These are phyloP conservation scores for Pipa parva DNA, from an alignment of 2,113 vertebrate species.

Conservation along the genomic window DNA sequence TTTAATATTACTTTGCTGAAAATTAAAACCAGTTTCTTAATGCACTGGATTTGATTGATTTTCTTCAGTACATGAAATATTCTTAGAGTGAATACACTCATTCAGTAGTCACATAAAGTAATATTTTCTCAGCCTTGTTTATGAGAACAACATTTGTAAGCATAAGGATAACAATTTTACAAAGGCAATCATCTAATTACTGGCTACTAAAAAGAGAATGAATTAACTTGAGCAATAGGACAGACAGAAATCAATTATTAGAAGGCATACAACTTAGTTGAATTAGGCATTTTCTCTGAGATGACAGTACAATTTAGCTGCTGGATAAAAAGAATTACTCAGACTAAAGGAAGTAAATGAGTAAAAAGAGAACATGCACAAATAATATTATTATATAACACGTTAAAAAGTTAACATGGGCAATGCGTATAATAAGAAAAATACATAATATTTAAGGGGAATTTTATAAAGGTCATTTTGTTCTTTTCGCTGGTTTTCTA, in stretches of 20 bases:
- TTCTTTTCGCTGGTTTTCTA: no score
- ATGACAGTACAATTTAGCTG: not conserved
- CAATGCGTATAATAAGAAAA: no score
- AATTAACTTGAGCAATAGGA: slow-evolving; percentile 13
- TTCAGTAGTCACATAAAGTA: no score
- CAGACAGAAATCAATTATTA: slow-evolving; percentile 3
- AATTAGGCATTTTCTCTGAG: not conserved
- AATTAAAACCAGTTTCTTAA: not conserved
- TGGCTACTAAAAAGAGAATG: not conserved
- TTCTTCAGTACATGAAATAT: not conserved
- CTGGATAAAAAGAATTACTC: no score
- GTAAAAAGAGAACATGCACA: no score
- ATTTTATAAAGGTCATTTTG: no score
- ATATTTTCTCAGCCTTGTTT: not conserved
- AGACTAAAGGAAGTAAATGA: no score
- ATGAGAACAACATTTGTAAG: not conserved
- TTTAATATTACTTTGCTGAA: not conserved
- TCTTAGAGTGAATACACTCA: not conserved
- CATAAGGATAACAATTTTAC: not conserved
- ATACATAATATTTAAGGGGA: no score
- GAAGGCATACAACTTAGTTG: not conserved
- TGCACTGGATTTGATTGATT: not conserved
- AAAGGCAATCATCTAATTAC: not conserved
- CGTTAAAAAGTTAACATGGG: no score
- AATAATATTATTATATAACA: no score